Evolutionary conservation across 2,113 vertebrate genomes (phyloP).

Genomic region (Myrmecobius fasciatus): DNA sequence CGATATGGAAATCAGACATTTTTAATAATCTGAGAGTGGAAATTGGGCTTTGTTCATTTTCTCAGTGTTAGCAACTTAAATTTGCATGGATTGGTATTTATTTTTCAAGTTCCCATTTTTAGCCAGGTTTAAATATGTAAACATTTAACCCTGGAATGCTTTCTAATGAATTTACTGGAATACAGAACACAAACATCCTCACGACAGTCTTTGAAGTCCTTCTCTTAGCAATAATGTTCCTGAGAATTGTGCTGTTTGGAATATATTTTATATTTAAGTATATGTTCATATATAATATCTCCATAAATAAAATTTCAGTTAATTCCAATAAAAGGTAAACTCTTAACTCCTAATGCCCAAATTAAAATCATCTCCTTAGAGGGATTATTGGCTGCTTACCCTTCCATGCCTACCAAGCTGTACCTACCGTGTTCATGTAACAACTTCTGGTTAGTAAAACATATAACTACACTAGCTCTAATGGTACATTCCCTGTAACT

Average conservation of each 20-base stretch:
- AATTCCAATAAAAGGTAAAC: not conserved
- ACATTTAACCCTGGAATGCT: not conserved
- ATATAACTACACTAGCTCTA: not conserved
- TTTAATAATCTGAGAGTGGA: not conserved
- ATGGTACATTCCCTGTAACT: not conserved
- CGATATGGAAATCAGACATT: not conserved
- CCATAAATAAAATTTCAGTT: not conserved
- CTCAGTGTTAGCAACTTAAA: not conserved
- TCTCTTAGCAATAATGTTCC: not conserved
- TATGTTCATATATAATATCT: not conserved
- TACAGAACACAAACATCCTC: not conserved
- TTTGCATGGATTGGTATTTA: not conserved
- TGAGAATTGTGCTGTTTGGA: not conserved
- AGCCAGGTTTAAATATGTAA: not conserved
- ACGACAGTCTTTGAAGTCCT: not conserved
- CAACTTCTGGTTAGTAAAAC: not conserved
- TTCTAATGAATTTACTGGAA: not conserved
- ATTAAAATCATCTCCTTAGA: not conserved
- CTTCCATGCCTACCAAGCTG: not conserved
- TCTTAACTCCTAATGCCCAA: not conserved
- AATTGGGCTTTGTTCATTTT: not conserved
- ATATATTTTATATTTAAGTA: not conserved
- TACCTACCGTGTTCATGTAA: not conserved
- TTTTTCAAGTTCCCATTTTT: slow-evolving; percentile 15
- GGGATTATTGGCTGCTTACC: not conserved